Evolutionary conservation across 2,113 vertebrate genomes (phyloP), one percentile per base, ranked within the genome.

Genomic region (Capreolus pygargus): DNA sequence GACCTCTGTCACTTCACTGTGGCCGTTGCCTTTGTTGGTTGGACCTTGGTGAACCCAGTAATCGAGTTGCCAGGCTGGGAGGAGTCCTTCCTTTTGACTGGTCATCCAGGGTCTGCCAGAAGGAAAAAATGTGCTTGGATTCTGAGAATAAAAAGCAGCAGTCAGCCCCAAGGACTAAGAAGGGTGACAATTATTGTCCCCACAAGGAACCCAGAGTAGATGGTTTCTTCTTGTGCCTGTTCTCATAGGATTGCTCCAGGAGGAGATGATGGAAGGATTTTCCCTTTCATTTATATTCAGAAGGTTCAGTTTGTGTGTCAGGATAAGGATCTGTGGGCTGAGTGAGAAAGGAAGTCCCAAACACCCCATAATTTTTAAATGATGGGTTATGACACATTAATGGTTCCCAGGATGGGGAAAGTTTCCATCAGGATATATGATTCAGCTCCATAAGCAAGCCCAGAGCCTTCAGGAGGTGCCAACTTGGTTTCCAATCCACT

Each of bases 291-390:
- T 76, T 92, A 25, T 86, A 83, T 95, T 97, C 94, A 97, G 97
- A 95, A 96, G 95, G 2, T 6, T 2, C 60, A 76, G 60, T 86
- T 78, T 98, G 95, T 96, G 54, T 76, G 58, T 55, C n/a, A 81
- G 93, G 93, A 91, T 67, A 81, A 94, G 88, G 94, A 97, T 27
- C 92, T 98, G 74, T 95, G 90, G 98, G 98, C 91, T 39, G 2
- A 0, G 0, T 78, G 45, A 96, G 95, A 93, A 97, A 96, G 98
- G 97, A 98, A 97, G 94, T 6, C 33, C 96, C 70, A 95, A 98
- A 98, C 96, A 98, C 98, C 98, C 96, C 97, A 97, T 98, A 90
- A 98, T 98, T 98, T 98, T 97, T 96, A 98, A 98, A 98, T 98
- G 96, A 97, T 89, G 64, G 96, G 88, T 98, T 98, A 97, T 86